phyloP scores from a whole-genome alignment of 2,797 vertebrate genomes.

The Rhincodon typus region DNA sequence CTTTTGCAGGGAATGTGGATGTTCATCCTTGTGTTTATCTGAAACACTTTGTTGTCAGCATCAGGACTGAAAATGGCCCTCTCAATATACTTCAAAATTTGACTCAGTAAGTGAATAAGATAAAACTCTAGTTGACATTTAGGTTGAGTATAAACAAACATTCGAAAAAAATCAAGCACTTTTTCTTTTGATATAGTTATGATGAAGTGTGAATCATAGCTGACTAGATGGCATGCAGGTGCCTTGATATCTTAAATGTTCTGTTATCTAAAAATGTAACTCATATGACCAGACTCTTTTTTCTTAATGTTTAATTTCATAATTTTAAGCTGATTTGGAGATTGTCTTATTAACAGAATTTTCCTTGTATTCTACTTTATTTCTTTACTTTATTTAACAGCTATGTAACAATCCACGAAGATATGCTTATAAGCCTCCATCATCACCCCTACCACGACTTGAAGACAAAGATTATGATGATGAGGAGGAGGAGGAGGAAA shows the following conservation, averaged over 20 bases:
- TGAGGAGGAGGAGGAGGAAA: slow-evolving; percentile 48
- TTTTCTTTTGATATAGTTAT: background rate
- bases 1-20: no score
- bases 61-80: background rate
- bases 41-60: no score
- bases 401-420: background rate
- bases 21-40: no score
- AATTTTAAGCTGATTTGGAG: background rate
- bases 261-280: background rate
- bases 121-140: background rate
- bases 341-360: background rate
- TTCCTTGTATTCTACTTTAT: background rate
- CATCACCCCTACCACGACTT: slow-evolving; percentile 53
- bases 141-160: background rate
- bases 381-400: background rate
- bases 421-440: slow-evolving; percentile 47
- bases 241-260: background rate
- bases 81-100: background rate
- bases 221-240: background rate
- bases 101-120: background rate
- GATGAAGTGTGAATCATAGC: background rate
- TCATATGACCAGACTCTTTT: background rate
- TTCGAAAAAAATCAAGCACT: background rate
- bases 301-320: background rate
- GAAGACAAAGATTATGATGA: slow-evolving; percentile 44